Percentiles rank a stretch among this genome's conserved stretches.
Conservation (phyloP, 2,113 vertebrate species). For the Vanacampus margaritifer region DNA sequence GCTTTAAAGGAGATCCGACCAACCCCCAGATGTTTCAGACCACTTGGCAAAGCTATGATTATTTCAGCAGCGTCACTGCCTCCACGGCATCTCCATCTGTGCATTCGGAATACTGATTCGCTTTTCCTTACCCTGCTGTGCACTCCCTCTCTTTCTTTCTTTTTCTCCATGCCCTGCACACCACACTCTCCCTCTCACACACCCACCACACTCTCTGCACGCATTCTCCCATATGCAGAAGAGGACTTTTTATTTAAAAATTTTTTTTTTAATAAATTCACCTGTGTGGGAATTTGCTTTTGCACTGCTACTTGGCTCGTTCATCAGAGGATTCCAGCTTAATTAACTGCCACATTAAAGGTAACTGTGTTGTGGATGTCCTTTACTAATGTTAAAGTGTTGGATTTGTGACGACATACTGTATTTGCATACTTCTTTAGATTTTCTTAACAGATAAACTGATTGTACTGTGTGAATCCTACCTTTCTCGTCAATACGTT, state of each 20-base stretch:
- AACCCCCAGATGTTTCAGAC: constrained; percentile 61
- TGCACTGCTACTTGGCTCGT: constrained; percentile 18
- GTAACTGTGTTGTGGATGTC: constrained; percentile 45
- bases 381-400: constrained; percentile 16
- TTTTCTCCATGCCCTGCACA: constrained; percentile 41
- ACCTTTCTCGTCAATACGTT: neutral
- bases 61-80: constrained; percentile 70
- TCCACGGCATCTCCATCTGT: constrained; percentile 68
- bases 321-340: constrained; percentile 44
- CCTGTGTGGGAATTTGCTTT: constrained; percentile 44
- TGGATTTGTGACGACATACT: neutral
- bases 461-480: neutral
- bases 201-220: constrained; percentile 55
- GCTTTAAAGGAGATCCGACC: constrained; percentile 34
- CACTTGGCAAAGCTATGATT: constrained; percentile 68
- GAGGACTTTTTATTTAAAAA: constrained; percentile 31
- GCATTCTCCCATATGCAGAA: constrained; percentile 52
- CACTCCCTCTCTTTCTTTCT: constrained; percentile 54
- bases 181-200: constrained; percentile 47
- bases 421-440: neutral
- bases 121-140: constrained; percentile 55
- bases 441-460: neutral
- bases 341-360: constrained; percentile 65
- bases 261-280: constrained; percentile 3
- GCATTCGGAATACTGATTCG: constrained; percentile 73